phyloP scores from a whole-genome alignment of 2,888 invertebrate species.

The Lissocephala sabroskyi region DNA sequence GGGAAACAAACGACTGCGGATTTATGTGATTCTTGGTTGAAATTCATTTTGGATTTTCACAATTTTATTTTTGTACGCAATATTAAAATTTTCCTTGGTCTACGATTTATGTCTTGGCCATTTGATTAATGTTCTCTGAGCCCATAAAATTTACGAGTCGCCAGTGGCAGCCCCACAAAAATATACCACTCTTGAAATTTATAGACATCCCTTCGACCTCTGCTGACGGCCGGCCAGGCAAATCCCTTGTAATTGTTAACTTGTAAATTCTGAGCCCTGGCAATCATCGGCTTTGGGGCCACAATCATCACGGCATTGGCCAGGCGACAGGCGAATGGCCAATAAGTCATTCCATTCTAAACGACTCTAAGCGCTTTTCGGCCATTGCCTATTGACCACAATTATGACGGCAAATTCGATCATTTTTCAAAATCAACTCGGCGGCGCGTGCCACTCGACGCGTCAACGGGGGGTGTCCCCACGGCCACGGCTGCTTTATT shows the following conservation, averaged over 20 bases:
- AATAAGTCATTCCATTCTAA: no score
- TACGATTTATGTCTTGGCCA: constrained; percentile 45
- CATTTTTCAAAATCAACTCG: constrained; percentile 40
- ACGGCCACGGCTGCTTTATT: constrained; percentile 36
- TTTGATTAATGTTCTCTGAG: constrained; percentile 46
- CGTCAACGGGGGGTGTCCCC: constrained; percentile 29
- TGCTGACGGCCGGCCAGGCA: no score
- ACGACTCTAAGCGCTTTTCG: no score
- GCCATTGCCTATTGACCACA: constrained; percentile 44
- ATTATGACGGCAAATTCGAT: constrained; percentile 41
- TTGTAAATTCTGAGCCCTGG: no score
- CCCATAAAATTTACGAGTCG: constrained; percentile 29
- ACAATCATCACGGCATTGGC: constrained; percentile 1
- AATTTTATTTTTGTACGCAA: constrained; percentile 17
- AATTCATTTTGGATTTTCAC: constrained; percentile 10
- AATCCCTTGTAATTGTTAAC: no score
- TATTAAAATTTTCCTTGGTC: no score
- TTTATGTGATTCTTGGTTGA: no score
- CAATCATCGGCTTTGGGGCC: no score
- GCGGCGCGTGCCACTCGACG: constrained; percentile 8
- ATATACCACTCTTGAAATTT: constrained; percentile 27
- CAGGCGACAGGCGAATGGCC: no score
- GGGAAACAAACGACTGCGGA: no score
- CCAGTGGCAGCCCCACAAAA: constrained; percentile 7
- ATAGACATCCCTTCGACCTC: constrained; percentile 19